Evolutionary conservation across 2,888 invertebrate genomes (phyloP).

Genomic region (Tachina lurida): DNA sequence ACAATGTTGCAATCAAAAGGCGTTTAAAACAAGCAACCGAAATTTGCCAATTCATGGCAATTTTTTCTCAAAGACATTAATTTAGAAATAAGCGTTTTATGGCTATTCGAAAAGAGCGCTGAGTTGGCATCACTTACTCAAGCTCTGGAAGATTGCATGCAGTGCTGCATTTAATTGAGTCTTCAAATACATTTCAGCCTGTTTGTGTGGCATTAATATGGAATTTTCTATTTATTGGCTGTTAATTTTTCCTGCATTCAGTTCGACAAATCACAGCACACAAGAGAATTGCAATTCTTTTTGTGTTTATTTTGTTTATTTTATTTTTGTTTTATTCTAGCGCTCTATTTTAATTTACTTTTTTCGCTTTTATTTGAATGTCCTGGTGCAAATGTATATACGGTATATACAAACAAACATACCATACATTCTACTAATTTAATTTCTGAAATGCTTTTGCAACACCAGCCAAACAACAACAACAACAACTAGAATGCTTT

Average conservation of each 20-base stretch:
- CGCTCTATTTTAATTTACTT: conserved; percentile 20
- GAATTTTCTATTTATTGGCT: conserved; percentile 50
- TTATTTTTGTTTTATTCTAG: conserved; percentile 31
- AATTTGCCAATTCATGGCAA: too few relatives aligned
- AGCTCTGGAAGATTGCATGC: background rate
- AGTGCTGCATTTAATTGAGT: background rate
- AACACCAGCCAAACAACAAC: conserved; percentile 12
- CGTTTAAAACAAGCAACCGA: too few relatives aligned
- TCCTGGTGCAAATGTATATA: conserved; percentile 12
- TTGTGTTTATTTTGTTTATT: too few relatives aligned
- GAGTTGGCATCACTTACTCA: too few relatives aligned
- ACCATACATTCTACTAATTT: conserved; percentile 40
- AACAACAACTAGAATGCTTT: background rate
- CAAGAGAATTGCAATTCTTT: conserved; percentile 41
- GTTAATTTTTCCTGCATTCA: conserved; percentile 53
- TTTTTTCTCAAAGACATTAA: too few relatives aligned
- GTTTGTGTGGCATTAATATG: conserved; percentile 4
- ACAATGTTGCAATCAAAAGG: too few relatives aligned
- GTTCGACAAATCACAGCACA: conserved; percentile 54
- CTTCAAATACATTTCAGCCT: background rate
- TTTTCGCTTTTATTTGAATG: background rate
- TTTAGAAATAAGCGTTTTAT: too few relatives aligned
- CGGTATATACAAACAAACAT: background rate
- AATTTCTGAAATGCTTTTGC: conserved; percentile 44
- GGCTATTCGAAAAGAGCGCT: too few relatives aligned